A percentile compares a stretch with the other conserved stretches of the same genome.
phyloP scores from a whole-genome alignment of 53 echinoderm and acorn worm genomes.

The Zoroaster sp. region DNA sequence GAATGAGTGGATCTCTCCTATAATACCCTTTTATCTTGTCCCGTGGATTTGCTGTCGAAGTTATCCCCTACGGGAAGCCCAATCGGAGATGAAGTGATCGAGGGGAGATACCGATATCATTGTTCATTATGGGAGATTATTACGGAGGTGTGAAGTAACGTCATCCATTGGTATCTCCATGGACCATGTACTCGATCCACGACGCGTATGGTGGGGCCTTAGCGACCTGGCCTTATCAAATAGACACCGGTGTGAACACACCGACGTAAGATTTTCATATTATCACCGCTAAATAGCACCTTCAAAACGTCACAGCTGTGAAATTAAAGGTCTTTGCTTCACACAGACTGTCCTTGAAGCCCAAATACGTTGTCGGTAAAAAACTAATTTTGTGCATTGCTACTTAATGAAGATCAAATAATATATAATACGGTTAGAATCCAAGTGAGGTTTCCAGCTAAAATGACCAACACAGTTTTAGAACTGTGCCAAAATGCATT shows the following conservation, averaged over 20 bases:
- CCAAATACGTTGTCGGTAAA: too few relatives aligned
- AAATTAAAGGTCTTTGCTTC: too few relatives aligned
- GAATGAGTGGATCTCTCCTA: neutral
- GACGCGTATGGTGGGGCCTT: neutral
- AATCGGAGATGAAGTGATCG: neutral
- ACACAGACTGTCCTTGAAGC: too few relatives aligned
- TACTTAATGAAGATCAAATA: too few relatives aligned
- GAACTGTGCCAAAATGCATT: too few relatives aligned
- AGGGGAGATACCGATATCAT: neutral
- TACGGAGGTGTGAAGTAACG: neutral
- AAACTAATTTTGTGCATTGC: too few relatives aligned
- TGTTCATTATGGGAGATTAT: conserved; percentile 1
- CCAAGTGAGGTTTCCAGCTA: too few relatives aligned
- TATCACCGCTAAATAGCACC: neutral
- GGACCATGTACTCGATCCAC: too few relatives aligned
- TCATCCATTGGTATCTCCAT: neutral
- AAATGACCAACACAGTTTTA: too few relatives aligned
- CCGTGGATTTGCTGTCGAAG: neutral
- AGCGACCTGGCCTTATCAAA: neutral
- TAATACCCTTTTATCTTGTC: neutral
- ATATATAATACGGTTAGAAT: too few relatives aligned
- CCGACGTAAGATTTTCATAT: neutral
- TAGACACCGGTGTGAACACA: neutral
- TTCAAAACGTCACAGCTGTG: too few relatives aligned
- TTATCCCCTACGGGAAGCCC: neutral